Conservation (phyloP, 37 sponge, comb jelly and placozoan species). For the Axinella damicornis region DNA sequence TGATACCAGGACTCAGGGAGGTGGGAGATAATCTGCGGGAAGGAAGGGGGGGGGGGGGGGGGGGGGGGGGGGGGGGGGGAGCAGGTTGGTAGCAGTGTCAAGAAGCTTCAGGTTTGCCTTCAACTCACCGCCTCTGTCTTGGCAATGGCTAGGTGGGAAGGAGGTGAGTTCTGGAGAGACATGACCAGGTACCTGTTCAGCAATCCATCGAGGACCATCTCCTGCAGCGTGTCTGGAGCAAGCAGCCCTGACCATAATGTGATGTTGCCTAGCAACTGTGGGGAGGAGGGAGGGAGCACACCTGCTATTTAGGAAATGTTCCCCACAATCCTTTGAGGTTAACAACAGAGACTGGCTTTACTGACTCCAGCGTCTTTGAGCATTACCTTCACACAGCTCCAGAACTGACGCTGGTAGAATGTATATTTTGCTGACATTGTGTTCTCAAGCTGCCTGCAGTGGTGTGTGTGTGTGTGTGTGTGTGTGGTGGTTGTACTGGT, state of each 20-base stretch:
- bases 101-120: neutral
- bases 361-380: no score
- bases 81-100: neutral
- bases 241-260: slow-evolving; percentile 60
- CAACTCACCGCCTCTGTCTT: slow-evolving; percentile 51
- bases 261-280: slow-evolving; percentile 68
- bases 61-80: neutral
- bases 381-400: slow-evolving; percentile 72
- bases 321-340: no score
- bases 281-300: neutral
- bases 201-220: slow-evolving; percentile 75
- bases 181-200: slow-evolving; percentile 72
- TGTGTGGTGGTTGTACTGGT: no score
- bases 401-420: slow-evolving; percentile 75
- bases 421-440: slow-evolving; percentile 22
- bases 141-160: slow-evolving; percentile 2
- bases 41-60: no score
- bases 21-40: slow-evolving; percentile 5
- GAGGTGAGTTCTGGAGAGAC: slow-evolving; percentile 60
- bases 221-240: slow-evolving; percentile 36
- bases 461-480: no score
- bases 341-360: no score
- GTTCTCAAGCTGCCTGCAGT: slow-evolving; percentile 59
- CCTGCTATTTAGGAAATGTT: neutral
- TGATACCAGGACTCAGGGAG: slow-evolving; percentile 28